Conservation (phyloP, 2,797 vertebrate genomes). For the Labroides dimidiatus region DNA sequence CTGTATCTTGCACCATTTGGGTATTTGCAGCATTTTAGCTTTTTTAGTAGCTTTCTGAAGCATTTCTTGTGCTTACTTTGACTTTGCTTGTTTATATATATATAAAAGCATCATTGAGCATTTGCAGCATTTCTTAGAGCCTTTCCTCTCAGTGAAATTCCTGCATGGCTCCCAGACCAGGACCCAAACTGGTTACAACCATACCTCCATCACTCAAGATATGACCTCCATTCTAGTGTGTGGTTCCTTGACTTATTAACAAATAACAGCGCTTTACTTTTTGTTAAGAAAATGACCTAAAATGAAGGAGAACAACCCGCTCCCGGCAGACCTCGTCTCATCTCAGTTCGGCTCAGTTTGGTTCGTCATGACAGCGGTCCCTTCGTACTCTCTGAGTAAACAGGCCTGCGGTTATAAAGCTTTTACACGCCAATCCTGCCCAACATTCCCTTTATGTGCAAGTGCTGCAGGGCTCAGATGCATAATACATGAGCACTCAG, state of each 20-base stretch:
- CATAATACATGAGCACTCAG: conserved; percentile 88
- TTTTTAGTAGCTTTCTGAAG: too few species aligned
- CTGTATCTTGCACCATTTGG: too few species aligned
- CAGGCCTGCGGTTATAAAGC: conserved; percentile 84
- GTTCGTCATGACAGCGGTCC: conserved; percentile 54
- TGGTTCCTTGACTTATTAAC: not conserved
- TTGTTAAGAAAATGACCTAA: not conserved
- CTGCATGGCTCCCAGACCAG: too few species aligned
- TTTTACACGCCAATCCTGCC: conserved; percentile 85
- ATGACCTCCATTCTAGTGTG: too few species aligned
- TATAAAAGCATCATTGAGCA: too few species aligned
- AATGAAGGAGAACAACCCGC: not conserved
- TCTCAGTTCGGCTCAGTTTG: conserved; percentile 22
- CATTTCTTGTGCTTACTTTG: too few species aligned
- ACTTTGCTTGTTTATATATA: too few species aligned
- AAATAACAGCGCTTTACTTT: not conserved
- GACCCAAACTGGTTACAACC: too few species aligned
- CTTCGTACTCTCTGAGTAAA: conserved; percentile 77
- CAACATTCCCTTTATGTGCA: conserved; percentile 85
- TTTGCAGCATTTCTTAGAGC: too few species aligned
- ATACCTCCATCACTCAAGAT: too few species aligned
- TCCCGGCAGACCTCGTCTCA: conserved; percentile 22
- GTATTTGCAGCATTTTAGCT: too few species aligned
- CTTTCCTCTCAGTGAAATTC: too few species aligned
- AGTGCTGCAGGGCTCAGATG: conserved; percentile 84